Percentiles rank a stretch among this genome's conserved stretches.
Evolutionary conservation across 2,888 invertebrate species (phyloP).

Genomic region (Rhabditoides inermis): DNA sequence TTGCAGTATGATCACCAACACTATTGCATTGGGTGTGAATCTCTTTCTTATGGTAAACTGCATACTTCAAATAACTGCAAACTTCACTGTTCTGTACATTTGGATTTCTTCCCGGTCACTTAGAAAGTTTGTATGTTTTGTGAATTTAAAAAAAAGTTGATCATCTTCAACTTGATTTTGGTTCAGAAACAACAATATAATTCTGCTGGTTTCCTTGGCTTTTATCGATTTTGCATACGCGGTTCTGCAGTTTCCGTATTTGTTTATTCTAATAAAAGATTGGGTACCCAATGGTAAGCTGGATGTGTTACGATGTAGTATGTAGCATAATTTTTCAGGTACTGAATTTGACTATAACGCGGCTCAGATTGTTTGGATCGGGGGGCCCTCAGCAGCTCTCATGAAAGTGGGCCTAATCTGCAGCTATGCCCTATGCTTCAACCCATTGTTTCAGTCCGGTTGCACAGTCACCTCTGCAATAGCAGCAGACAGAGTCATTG

Average conservation of each 20-base stretch:
- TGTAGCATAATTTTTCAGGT: too few relatives aligned
- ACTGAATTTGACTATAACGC: conserved; percentile 20
- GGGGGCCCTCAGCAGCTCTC: conserved; percentile 16
- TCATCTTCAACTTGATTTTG: not conserved
- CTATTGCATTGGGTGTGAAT: too few relatives aligned
- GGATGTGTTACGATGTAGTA: too few relatives aligned
- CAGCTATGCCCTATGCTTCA: too few relatives aligned
- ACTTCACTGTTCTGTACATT: conserved; percentile 15
- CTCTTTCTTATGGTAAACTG: too few relatives aligned
- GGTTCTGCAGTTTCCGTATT: conserved; percentile 15
- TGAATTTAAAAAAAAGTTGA: too few relatives aligned
- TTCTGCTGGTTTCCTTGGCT: conserved; percentile 17
- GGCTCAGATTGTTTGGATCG: conserved; percentile 11
- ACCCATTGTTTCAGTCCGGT: too few relatives aligned
- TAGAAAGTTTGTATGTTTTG: too few relatives aligned
- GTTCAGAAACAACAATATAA: conserved; percentile 16
- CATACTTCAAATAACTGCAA: conserved; percentile 17
- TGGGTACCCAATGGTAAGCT: conserved; percentile 15
- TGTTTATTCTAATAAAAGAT: conserved; percentile 13
- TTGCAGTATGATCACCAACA: too few relatives aligned
- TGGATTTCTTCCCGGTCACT: conserved; percentile 8
- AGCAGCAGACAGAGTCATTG: conserved; percentile 16
- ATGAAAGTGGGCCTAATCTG: too few relatives aligned
- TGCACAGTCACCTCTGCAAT: conserved; percentile 20
- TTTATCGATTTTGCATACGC: conserved; percentile 23